These are phyloP conservation scores for Sebastes itinus DNA, from an alignment of 2,797 vertebrate species.

Conservation along the genomic window DNA sequence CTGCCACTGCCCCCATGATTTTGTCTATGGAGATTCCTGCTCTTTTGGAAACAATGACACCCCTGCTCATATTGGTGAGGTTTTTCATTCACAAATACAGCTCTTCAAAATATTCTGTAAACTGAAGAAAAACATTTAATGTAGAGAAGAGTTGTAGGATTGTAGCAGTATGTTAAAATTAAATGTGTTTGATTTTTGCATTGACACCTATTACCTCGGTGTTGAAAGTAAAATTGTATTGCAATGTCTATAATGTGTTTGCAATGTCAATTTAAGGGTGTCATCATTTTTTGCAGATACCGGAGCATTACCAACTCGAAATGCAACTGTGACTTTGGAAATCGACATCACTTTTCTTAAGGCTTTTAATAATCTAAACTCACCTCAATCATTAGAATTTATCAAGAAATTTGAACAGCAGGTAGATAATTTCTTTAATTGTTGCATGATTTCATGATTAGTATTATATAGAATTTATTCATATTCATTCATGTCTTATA, in stretches of 20 bases:
- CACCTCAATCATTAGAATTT: constrained; percentile 38
- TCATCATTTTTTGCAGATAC: constrained; percentile 44
- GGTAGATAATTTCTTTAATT: constrained; percentile 35
- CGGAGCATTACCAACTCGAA: constrained; percentile 49
- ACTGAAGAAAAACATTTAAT: background rate
- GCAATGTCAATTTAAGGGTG: background rate
- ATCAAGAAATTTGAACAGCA: constrained; percentile 43
- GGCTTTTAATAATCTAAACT: constrained; percentile 47
- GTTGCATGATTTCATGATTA: background rate
- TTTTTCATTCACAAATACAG: background rate
- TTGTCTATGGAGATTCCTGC: constrained; percentile 52
- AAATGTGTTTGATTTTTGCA: background rate
- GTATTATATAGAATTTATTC: background rate
- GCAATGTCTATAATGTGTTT: background rate
- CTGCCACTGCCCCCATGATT: constrained; percentile 40
- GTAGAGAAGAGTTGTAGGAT: fast-evolving
- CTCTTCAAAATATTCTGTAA: background rate
- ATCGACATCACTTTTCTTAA: constrained; percentile 28
- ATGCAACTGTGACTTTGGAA: constrained; percentile 61
- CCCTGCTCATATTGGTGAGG: constrained; percentile 55
- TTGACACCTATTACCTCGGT: background rate
- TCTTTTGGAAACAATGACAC: constrained; percentile 21
- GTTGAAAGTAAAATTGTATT: too few species aligned
- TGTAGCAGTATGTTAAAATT: background rate
- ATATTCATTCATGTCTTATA: background rate